Conservation (phyloP, 1,140 invertebrate genomes). For the Anadara kagoshimensis region DNA sequence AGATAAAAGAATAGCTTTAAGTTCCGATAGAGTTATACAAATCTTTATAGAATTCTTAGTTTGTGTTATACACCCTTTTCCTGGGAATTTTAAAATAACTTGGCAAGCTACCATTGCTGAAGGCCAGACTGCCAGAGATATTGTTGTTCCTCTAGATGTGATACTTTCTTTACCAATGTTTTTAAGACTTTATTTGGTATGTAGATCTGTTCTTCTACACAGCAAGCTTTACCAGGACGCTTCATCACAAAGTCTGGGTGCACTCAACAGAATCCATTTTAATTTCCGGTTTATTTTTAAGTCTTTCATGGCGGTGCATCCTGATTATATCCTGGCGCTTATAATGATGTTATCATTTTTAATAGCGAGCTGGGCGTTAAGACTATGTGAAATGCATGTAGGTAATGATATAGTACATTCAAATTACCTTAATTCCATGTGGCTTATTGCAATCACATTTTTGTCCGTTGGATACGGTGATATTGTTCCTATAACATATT, state of each 20-base stretch:
- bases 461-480: constrained; percentile 73
- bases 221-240: constrained; percentile 71
- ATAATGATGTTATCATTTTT: constrained; percentile 67
- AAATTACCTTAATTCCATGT: constrained; percentile 70
- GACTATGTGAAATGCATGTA: constrained; percentile 68
- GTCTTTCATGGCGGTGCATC: constrained; percentile 72
- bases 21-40: constrained; percentile 43
- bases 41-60: constrained; percentile 66
- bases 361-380: constrained; percentile 68
- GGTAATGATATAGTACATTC: constrained; percentile 49
- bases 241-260: constrained; percentile 70
- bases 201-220: constrained; percentile 69
- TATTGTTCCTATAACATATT: constrained; percentile 72
- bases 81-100: constrained; percentile 54
- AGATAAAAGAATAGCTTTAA: constrained; percentile 68
- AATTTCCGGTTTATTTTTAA: constrained; percentile 73
- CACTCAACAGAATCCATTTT: constrained; percentile 71
- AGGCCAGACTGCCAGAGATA: constrained; percentile 29
- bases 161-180: constrained; percentile 72
- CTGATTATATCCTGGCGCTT: constrained; percentile 68
- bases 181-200: constrained; percentile 67
- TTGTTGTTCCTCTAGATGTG: constrained; percentile 59
- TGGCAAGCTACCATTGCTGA: constrained; percentile 47
- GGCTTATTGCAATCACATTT: constrained; percentile 73
- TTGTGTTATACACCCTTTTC: constrained; percentile 70